Conservation (phyloP, 2,797 vertebrate genomes). For the Melanotaenia maccullochi region DNA sequence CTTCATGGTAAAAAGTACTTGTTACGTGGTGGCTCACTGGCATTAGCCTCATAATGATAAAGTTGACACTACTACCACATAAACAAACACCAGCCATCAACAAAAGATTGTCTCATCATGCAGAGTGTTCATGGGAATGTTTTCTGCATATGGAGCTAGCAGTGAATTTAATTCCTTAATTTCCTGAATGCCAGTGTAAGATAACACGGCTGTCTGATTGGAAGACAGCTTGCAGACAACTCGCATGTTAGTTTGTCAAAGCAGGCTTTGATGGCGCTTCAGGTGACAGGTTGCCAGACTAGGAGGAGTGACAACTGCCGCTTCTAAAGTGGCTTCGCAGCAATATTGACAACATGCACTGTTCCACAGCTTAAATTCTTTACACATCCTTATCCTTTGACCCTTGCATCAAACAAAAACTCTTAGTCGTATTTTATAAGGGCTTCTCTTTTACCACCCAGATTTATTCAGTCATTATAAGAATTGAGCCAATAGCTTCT, state of each 20-base stretch:
- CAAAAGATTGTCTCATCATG: conserved; percentile 34
- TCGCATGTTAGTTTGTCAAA: conserved; percentile 74
- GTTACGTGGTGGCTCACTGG: conserved; percentile 20
- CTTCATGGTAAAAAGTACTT: conserved; percentile 30
- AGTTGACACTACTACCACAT: conserved; percentile 4
- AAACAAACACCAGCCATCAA: conserved; percentile 56
- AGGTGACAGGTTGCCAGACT: conserved; percentile 74
- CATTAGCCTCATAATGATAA: conserved; percentile 26
- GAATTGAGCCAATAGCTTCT: background rate
- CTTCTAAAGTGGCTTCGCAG: conserved; percentile 61
- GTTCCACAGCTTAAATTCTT: conserved; percentile 41
- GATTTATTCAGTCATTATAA: conserved; percentile 4
- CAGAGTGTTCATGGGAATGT: conserved; percentile 30
- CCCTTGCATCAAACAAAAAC: conserved; percentile 20
- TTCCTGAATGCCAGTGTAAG: conserved; percentile 57
- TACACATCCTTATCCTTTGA: conserved; percentile 39
- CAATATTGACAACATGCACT: conserved; percentile 47
- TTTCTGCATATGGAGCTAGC: conserved; percentile 53
- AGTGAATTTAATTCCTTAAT: conserved; percentile 59
- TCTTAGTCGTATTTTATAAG: conserved; percentile 1
- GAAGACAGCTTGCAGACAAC: conserved; percentile 70
- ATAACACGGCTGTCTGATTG: conserved; percentile 73
- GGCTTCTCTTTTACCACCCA: conserved; percentile 11
- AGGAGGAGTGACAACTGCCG: conserved; percentile 52
- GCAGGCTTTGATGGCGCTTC: conserved; percentile 59